Evolutionary conservation across 2,888 invertebrate species (phyloP).

Genomic region (Cylindroiulus punctatus): DNA sequence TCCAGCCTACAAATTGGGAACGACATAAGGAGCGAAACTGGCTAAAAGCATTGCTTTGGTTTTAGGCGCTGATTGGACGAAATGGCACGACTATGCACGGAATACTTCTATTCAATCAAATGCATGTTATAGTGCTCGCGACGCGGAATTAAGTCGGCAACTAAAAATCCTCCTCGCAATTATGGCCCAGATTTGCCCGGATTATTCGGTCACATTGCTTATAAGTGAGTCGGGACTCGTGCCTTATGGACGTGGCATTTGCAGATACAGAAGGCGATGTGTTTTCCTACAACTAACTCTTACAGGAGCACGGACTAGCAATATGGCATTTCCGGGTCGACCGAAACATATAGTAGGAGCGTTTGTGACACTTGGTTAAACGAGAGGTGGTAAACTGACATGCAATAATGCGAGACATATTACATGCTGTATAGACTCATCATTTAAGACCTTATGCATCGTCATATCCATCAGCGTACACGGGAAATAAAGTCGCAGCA

Average conservation of each 20-base stretch:
- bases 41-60: slow-evolving; percentile 29
- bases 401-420: too few species aligned
- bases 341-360: too few species aligned
- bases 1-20: slow-evolving; percentile 26
- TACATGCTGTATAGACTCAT: too few species aligned
- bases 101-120: slow-evolving; percentile 37
- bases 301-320: too few species aligned
- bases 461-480: too few species aligned
- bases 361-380: too few species aligned
- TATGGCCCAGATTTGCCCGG: background rate
- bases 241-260: background rate
- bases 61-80: slow-evolving; percentile 21
- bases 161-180: background rate
- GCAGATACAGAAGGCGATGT: background rate
- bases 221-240: background rate
- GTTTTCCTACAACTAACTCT: background rate
- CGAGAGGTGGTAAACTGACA: too few species aligned
- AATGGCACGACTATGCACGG: slow-evolving; percentile 28
- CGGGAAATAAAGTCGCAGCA: too few species aligned
- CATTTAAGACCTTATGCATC: too few species aligned
- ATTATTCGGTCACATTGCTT: background rate
- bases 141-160: background rate
- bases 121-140: background rate
- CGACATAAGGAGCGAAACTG: slow-evolving; percentile 13
- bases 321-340: too few species aligned